phyloP scores from a whole-genome alignment of 2,113 vertebrate species.

The Apeltes quadracus region DNA sequence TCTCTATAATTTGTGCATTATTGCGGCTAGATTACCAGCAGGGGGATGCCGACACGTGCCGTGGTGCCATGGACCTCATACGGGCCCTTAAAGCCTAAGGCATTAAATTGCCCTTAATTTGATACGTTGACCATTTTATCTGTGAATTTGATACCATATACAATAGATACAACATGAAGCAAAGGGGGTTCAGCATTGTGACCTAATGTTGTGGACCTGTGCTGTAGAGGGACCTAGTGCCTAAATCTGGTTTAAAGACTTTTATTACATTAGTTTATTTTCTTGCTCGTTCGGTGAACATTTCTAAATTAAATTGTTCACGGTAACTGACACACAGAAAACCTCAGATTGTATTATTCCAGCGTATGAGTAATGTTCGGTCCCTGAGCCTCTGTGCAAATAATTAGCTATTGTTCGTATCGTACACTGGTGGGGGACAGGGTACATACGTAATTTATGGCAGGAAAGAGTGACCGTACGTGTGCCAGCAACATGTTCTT shows the following conservation, averaged over 20 bases:
- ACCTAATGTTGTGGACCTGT: not conserved
- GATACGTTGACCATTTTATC: not conserved
- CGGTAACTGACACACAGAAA: not conserved
- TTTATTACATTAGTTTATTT: not conserved
- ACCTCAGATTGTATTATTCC: not conserved
- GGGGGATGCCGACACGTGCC: not conserved
- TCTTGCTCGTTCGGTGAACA: not conserved
- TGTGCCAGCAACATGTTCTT: not conserved
- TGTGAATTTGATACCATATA: not conserved
- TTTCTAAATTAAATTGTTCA: slow-evolving; percentile 1
- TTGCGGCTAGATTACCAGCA: not conserved
- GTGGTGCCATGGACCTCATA: not conserved
- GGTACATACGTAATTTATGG: not conserved
- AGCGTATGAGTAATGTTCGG: not conserved
- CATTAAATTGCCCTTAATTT: not conserved
- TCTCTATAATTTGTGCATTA: not conserved
- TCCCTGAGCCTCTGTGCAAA: slow-evolving; percentile 19
- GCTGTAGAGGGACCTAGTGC: not conserved
- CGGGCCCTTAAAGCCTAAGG: not conserved
- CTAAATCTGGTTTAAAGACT: not conserved
- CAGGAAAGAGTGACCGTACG: not conserved
- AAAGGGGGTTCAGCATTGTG: not conserved
- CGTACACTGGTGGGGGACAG: slow-evolving; percentile 7
- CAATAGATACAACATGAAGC: not conserved
- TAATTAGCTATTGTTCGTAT: slow-evolving; percentile 7